Evolutionary conservation across 2,113 vertebrate species (phyloP), one percentile per base, ranked within the genome.

Genomic region (Fulica atra): DNA sequence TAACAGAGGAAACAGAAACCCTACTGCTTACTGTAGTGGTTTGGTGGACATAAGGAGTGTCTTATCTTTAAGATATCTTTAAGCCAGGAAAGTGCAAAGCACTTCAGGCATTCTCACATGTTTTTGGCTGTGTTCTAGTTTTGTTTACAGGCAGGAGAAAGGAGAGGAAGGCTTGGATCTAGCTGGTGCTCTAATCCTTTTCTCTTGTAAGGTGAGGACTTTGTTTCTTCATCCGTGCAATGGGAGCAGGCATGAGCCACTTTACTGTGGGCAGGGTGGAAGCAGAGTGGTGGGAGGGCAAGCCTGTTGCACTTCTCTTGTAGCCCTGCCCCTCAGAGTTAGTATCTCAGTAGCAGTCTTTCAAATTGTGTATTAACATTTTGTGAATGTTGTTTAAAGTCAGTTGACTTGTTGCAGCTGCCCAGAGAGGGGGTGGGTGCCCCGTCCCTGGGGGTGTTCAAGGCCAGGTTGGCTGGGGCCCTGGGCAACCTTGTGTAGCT

Each of bases 51-150:
- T 46, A 33, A 36, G 44, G 66, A 64, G 21, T 53, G 10, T 46
- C 68, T 60, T 19, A n/a, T 57, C 24, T 65, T 63, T 31, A 17
- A 0, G 17, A 2, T 74, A 40, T 16, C n/a, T 89, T 74, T 42
- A 66, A 93, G 48, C 35, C 38, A 65, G 28, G 18, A 4, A n/a
- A n/a, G 50, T 23, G 6, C 10, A n/a, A 33, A 70, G 70, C 69
- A 10, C 16, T 59, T 59, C 16, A 35, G 14, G 13, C 29, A 8
- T 54, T 68, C 44, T 70, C 1, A 0, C 2, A 7, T 38, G 4
- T 44, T 66, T 88, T 89, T 66, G 9, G 21, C 36, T 16, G 5
- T 51, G 33, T 73, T 70, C 38, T 72, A 26, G 44, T 40, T 36
- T 28, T 73, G n/a, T 57, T 70, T 78, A 54, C 84, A 70, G 53